Percentiles rank a stretch among this genome's conserved stretches.
Conservation (phyloP, 2,113 vertebrate genomes). For the Axis porcinus region DNA sequence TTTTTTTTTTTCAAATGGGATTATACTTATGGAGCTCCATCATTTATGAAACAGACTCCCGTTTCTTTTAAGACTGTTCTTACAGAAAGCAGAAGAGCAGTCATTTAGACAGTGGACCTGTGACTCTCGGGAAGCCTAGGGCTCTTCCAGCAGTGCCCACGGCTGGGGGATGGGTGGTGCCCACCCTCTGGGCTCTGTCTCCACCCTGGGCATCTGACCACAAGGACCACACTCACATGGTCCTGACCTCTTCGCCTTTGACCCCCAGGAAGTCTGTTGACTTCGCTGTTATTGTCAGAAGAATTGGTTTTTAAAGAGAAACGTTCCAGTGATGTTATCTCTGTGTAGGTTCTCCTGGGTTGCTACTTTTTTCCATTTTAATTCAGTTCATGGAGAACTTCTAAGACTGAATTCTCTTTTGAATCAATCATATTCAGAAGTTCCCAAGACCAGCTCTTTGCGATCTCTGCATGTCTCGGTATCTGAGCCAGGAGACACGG, state of each 20-base stretch:
- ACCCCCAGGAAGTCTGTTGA: not conserved
- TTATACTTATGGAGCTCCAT: not conserved
- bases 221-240: not conserved
- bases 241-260: not conserved
- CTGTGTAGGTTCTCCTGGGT: not conserved
- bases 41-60: not conserved
- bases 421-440: not conserved
- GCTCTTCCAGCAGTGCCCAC: not conserved
- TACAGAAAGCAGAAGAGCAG: not conserved
- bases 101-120: not conserved
- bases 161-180: not conserved
- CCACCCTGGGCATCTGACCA: not conserved
- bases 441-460: not conserved
- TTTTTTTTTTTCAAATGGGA: not conserved
- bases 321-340: not conserved
- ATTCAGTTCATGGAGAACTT: not conserved
- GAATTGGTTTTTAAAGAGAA: not conserved
- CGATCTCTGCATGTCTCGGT: not conserved
- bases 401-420: not conserved
- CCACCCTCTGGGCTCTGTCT: not conserved
- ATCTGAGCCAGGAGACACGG: not conserved
- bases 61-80: not conserved
- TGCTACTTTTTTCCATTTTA: conserved; percentile 46
- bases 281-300: not conserved
- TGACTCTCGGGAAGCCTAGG: not conserved